Evolutionary conservation across 2,113 vertebrate species (phyloP), one percentile per base, ranked within the genome.

Genomic region (Phalacrocorax carbo): DNA sequence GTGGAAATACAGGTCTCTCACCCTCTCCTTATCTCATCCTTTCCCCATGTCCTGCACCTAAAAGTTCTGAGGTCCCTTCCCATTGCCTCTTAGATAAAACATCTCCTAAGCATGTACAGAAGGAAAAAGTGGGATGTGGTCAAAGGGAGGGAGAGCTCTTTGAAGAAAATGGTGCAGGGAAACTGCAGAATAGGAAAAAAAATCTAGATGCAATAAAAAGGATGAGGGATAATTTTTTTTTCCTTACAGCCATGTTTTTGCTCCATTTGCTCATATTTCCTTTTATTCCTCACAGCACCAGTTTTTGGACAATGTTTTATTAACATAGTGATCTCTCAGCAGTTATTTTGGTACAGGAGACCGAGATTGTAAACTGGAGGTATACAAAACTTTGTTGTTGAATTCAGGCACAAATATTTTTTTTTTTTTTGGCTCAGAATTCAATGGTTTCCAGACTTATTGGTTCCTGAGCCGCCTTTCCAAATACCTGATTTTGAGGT

Each of bases 1-100:
- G 38, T 70, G 0, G 1, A 81, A 91, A 52, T 64, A 60, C 5
- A 32, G 18, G 11, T 55, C 14, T 68, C 18, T 72, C 3, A 0
- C 10, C 10, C 8, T 66, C 54, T 57, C 7, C 30, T 81, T 73
- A 75, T 64, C 48, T 77, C 83, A 52, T 18, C 6, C 6, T 64
- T 82, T 89, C 48, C 8, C 10, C 15, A 55, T 11, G 7, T 51
- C 29, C 40, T 26, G 32, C 13, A 26, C 13, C 40, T 72, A 17
- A 26, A 58, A 22, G 4, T 75, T 84, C 10, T 7, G 10, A 38
- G 19, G 7, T 38, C 3, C 25, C 21, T 92, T 82, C 27, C 25
- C 12, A 12, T 26, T 69, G 20, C 10, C 5, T 90, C 46, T 71
- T 21, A 49, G 21, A 8, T 64, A 66, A 80, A 86, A 21, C 13